phyloP scores from a whole-genome alignment of 1,140 invertebrate species.

The Drosophila guanche region DNA sequence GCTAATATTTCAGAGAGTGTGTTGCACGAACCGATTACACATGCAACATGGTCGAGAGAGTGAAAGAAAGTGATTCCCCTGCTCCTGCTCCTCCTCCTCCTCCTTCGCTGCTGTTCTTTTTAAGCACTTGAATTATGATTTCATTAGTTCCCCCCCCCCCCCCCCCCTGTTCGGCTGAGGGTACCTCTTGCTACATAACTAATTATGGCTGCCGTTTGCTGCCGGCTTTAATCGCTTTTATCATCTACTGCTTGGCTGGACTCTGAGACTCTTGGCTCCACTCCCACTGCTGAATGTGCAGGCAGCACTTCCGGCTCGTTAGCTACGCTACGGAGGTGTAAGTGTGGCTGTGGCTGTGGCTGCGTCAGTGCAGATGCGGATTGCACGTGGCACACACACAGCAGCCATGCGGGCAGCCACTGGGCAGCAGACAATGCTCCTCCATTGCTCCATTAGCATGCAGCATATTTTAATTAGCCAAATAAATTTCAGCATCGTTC shows the following conservation, averaged over 20 bases:
- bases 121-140: conserved; percentile 44
- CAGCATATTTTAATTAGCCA: conserved; percentile 81
- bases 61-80: conserved; percentile 16
- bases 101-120: conserved; percentile 5
- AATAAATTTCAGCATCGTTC: conserved; percentile 68
- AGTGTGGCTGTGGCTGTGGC: neutral
- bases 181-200: conserved; percentile 40
- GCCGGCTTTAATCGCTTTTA: conserved; percentile 63
- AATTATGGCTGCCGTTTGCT: conserved; percentile 51
- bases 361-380: conserved; percentile 5
- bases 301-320: conserved; percentile 80
- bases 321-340: conserved; percentile 47
- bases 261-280: conserved; percentile 17
- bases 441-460: conserved; percentile 65
- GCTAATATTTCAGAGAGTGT: conserved; percentile 3
- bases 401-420: conserved; percentile 40
- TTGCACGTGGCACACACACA: conserved; percentile 29
- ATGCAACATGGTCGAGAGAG: conserved; percentile 21
- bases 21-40: conserved; percentile 38
- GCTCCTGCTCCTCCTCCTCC: conserved; percentile 13
- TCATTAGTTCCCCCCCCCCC: conserved; percentile 21
- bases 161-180: neutral
- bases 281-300: conserved; percentile 61
- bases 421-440: conserved; percentile 60
- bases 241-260: conserved; percentile 43